These are phyloP conservation scores for Neria commutata DNA, from an alignment of 2,888 invertebrate genomes.

Conservation along the genomic window DNA sequence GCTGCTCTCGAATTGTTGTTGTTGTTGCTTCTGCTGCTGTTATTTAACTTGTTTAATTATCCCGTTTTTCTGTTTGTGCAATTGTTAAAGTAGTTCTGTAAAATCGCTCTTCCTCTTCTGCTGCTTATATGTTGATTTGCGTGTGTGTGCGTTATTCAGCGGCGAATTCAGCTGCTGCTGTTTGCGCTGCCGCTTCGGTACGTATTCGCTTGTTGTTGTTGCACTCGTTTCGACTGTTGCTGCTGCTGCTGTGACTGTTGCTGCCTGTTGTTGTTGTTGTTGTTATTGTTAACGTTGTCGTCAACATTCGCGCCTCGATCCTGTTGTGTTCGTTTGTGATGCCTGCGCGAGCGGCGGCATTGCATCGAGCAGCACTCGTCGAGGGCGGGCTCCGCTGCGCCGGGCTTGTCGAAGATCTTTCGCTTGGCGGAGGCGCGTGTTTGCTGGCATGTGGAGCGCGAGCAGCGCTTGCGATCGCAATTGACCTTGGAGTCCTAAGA, in stretches of 20 bases:
- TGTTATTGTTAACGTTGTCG: constrained; percentile 5
- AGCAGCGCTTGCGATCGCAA: constrained; percentile 76
- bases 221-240: constrained; percentile 4
- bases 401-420: constrained; percentile 70
- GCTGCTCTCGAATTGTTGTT: too few species aligned
- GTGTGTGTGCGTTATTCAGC: constrained; percentile 2
- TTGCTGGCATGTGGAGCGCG: constrained; percentile 54
- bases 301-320: constrained; percentile 38
- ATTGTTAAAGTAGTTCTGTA: too few species aligned
- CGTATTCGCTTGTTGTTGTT: constrained; percentile 13
- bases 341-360: constrained; percentile 57
- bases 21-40: not conserved
- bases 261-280: constrained; percentile 39
- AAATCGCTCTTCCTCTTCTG: not conserved
- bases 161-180: constrained; percentile 16
- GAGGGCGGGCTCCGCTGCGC: constrained; percentile 67
- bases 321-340: constrained; percentile 55
- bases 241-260: constrained; percentile 21
- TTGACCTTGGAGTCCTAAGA: constrained; percentile 79
- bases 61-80: not conserved
- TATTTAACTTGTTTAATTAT: not conserved
- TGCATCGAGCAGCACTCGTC: constrained; percentile 61
- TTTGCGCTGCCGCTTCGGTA: constrained; percentile 24
- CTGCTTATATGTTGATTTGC: not conserved
- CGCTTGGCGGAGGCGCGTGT: constrained; percentile 50